Evolutionary conservation across 2,888 invertebrate species (phyloP).

Genomic region (Parnassius glacialis): DNA sequence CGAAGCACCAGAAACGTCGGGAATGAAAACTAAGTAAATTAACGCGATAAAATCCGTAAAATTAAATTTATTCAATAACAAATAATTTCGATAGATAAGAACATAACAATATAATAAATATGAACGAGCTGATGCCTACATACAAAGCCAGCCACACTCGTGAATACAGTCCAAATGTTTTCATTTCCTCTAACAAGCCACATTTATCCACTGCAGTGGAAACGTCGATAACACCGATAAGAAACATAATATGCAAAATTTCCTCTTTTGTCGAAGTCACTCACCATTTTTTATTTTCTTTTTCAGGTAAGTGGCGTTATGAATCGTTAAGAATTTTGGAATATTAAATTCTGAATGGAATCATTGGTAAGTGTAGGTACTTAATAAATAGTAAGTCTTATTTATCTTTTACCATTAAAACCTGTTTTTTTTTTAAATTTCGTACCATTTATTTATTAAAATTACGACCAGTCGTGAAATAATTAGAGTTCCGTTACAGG

Average conservation of each 20-base stretch:
- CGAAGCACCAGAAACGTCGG: too few species aligned
- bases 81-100: too few species aligned
- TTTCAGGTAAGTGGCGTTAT: constrained; percentile 29
- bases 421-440: too few species aligned
- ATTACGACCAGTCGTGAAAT: too few species aligned
- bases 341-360: constrained; percentile 2
- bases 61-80: too few species aligned
- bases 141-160: constrained; percentile 1
- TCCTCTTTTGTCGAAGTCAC: constrained; percentile 7
- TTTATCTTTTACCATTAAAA: not conserved
- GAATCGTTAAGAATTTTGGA: constrained; percentile 22
- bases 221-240: constrained; percentile 22
- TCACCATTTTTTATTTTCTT: constrained; percentile 6
- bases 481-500: too few species aligned
- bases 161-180: constrained; percentile 18
- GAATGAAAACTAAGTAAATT: too few species aligned
- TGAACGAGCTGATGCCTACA: constrained; percentile 7
- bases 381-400: not conserved
- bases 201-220: constrained; percentile 17
- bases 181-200: constrained; percentile 17
- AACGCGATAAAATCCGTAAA: too few species aligned
- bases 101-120: not conserved
- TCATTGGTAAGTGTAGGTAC: not conserved
- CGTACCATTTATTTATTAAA: too few species aligned
- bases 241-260: constrained; percentile 14